Conservation (phyloP, 2,113 vertebrate species). For the Edolisoma coerulescens region DNA sequence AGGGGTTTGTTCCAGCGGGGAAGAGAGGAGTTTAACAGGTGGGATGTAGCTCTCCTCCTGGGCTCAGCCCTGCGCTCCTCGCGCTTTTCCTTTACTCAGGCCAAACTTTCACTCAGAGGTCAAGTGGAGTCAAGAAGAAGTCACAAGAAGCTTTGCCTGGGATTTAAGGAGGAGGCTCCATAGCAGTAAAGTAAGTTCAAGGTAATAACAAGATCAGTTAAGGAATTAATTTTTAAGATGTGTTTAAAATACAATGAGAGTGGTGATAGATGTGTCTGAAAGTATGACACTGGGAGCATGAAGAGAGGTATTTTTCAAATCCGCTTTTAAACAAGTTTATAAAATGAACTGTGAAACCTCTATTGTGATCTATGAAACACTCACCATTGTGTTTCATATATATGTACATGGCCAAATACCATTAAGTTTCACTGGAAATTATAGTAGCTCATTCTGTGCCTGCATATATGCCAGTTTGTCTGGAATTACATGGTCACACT, state of each 20-base stretch:
- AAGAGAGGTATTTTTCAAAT: not conserved
- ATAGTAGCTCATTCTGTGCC: not conserved
- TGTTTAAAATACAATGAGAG: not conserved
- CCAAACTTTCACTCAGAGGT: not conserved
- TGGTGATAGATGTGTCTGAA: not conserved
- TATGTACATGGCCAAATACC: not conserved
- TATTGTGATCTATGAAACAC: not conserved
- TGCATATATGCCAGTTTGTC: not conserved
- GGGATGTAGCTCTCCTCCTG: not conserved
- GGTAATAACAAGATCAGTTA: not conserved
- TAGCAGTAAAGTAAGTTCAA: conserved; percentile 11
- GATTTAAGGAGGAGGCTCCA: conserved; percentile 2
- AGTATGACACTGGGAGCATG: not conserved
- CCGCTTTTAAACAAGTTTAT: not conserved
- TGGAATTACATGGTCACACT: not conserved
- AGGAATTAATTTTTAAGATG: not conserved
- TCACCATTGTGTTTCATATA: not conserved
- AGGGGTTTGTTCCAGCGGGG: not conserved
- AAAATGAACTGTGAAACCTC: not conserved
- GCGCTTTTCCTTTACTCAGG: not conserved
- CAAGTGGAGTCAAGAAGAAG: conserved; percentile 22
- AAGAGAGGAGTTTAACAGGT: not conserved
- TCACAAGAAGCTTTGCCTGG: not conserved
- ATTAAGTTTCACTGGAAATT: not conserved
- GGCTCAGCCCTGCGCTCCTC: not conserved